Evolutionary conservation across 2,797 vertebrate genomes (phyloP), one percentile per base, ranked within the genome.

Genomic region (Hybognathus amarus): DNA sequence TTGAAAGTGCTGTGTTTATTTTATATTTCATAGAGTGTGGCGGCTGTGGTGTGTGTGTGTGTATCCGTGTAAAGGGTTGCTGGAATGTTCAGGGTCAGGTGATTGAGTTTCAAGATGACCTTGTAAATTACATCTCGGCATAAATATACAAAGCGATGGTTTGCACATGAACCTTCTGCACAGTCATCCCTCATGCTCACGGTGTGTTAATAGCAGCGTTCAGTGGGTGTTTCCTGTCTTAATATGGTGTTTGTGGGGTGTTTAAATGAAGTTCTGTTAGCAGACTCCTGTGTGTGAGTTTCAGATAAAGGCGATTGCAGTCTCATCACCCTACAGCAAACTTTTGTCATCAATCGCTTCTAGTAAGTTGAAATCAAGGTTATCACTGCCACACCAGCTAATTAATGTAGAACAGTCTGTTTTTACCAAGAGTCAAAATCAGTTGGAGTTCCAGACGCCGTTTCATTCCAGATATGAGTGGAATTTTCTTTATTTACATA

Each of bases 401-500:
- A 77, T 77, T 77, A 45, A 18, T 6, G 4, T n/a, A 5, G 36
- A 76, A 6, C 30, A 59, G 75, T 45, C 56, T 77, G 75, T 45
- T 77, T 42, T 54, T 69, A 42, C 50, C 24, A 38, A 69, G 52
- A 68, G 47, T 79, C 33, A 27, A 24, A 66, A 38, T 67, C 20
- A 27, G 47, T 79, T 47, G 10, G 38, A 80, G 11, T 4, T 59
- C 10, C 79, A 69, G 52, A 77, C 11, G 5, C 9, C 24, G n/a
- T 40, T 70, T 47, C 18, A 45, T 47, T n/a, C 17, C 54, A 75
- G 80, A 82, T 82, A 82, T 67, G 70, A 82, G 70, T 38, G 80
- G 59, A 82, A 82, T 82, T 56, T 54, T 67, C n/a, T 67, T 66
- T 83, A 83, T 83, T 83, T 83, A 83, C 73, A 59, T 68, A 54